Evolutionary conservation across 2,113 vertebrate genomes (phyloP).

Genomic region (Vulpes vulpes): DNA sequence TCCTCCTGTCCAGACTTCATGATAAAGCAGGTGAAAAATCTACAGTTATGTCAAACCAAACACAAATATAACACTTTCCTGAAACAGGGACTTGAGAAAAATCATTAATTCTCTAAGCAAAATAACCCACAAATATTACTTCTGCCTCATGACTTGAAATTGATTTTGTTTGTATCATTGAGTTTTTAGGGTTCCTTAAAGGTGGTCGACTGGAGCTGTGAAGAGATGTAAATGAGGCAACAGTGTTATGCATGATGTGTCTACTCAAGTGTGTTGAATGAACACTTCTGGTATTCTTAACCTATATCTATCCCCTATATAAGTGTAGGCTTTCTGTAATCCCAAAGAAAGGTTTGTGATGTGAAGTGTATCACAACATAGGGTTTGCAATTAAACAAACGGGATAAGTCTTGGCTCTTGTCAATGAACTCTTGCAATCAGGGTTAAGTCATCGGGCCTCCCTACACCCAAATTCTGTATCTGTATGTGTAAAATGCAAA

Average conservation of each 20-base stretch:
- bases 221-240: not conserved
- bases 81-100: constrained; percentile 62
- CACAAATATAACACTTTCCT: constrained; percentile 75
- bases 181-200: not conserved
- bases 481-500: not conserved
- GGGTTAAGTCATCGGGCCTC: not conserved
- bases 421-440: not conserved
- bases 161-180: not conserved
- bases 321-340: not conserved
- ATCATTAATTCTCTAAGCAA: constrained; percentile 65
- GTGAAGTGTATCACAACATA: not conserved
- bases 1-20: constrained; percentile 63
- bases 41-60: constrained; percentile 76
- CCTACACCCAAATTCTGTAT: not conserved
- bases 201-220: not conserved
- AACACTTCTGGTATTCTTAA: not conserved
- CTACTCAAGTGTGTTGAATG: not conserved
- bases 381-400: not conserved
- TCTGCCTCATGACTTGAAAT: constrained; percentile 30
- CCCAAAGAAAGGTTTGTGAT: not conserved
- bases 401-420: not conserved
- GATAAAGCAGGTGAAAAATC: constrained; percentile 80
- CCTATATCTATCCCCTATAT: not conserved
- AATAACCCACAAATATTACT: constrained; percentile 46
- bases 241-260: not conserved